phyloP scores from a whole-genome alignment of 2,797 vertebrate species.

The Aythya fuligula region DNA sequence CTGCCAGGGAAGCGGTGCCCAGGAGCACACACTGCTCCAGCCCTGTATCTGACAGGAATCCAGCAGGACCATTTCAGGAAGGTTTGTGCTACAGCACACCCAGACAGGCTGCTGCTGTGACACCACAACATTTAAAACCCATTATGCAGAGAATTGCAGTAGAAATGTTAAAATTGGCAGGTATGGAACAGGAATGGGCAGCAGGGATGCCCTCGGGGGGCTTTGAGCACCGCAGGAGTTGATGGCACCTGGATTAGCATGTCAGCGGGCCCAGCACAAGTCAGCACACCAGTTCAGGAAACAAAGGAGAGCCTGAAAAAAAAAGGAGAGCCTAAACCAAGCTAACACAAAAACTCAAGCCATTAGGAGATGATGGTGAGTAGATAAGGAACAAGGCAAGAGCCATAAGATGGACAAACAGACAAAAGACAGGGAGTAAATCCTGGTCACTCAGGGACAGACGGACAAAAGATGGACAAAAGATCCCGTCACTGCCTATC shows the following conservation, averaged over 20 bases:
- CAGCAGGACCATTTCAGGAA: not conserved
- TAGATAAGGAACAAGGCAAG: not conserved
- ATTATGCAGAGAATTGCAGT: not conserved
- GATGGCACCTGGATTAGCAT: constrained; percentile 18
- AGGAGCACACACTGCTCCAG: rapidly evolving
- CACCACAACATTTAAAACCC: not conserved
- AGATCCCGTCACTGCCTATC: not conserved
- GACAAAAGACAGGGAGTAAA: constrained; percentile 22
- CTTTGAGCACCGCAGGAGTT: not conserved
- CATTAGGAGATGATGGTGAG: not conserved
- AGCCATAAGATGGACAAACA: not conserved
- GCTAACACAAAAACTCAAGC: not conserved
- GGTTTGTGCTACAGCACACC: not conserved
- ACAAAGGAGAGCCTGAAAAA: constrained; percentile 20
- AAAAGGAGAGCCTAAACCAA: not conserved
- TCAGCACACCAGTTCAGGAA: not conserved
- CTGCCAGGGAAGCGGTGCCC: not conserved
- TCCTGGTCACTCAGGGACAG: not conserved
- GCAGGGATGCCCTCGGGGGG: rapidly evolving
- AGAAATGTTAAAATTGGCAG: not conserved
- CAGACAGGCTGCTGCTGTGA: not conserved
- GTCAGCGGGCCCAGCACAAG: not conserved
- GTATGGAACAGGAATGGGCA: not conserved
- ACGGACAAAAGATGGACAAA: constrained; percentile 11
- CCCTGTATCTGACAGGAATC: rapidly evolving